phyloP scores from a whole-genome alignment of 2,113 vertebrate species.

The Morone chrysops region DNA sequence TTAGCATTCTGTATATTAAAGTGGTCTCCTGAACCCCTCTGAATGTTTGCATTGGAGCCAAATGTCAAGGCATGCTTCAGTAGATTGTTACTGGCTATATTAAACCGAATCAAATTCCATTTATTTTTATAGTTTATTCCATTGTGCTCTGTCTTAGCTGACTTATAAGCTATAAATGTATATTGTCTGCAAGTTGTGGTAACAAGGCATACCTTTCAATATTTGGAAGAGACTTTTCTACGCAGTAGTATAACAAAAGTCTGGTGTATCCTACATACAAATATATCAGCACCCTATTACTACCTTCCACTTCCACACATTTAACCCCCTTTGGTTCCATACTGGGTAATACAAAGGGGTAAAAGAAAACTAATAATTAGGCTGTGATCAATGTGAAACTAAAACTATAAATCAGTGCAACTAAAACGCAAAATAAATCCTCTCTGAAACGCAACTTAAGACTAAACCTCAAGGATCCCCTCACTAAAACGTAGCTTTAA shows the following conservation, averaged over 20 bases:
- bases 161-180: neutral
- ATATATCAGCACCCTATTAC: neutral
- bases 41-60: neutral
- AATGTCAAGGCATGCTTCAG: neutral
- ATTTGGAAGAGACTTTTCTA: conserved; percentile 1
- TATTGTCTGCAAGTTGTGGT: neutral
- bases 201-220: neutral
- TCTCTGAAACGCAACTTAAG: conserved; percentile 20
- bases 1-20: neutral
- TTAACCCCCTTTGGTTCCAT: neutral
- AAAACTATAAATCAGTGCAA: conserved; percentile 5
- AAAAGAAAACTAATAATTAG: conserved; percentile 14
- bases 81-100: neutral
- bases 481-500: conserved; percentile 27
- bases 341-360: conserved; percentile 19
- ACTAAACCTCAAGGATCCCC: conserved; percentile 18
- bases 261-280: neutral
- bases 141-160: neutral
- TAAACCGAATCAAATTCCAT: neutral
- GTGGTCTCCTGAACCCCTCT: neutral
- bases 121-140: neutral
- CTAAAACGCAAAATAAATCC: conserved; percentile 32
- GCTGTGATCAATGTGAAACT: conserved; percentile 9
- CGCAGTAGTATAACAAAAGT: neutral
- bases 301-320: neutral